Base-by-base conservation (phyloP, 2,888 invertebrate species). In the Cephus runcator region DNA sequence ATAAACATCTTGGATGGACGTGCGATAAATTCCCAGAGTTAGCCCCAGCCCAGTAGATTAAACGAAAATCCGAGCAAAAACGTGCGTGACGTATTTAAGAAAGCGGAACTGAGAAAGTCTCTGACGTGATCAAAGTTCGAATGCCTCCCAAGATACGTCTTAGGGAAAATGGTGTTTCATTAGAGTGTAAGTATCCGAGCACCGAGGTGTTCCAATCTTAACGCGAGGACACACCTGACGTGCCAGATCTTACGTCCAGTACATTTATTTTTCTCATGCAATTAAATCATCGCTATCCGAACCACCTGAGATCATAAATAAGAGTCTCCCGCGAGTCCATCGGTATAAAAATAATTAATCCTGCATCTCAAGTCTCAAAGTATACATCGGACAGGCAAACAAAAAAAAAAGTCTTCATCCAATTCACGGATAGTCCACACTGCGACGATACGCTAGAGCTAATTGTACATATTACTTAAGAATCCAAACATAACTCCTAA, bases 351-450 rank as follows among this genome's bases (percentile, higher is more conserved):
- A 71, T 71, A 71, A 33, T 31, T 4, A 34, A 31, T 71, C 33
- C 71, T 12, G 9, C 71, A 23, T 23, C 33, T 3, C 71, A 9
- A 56, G 23, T 23, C 56, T 56, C 56, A 56, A 56, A 56, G 56
- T 56, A 56, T 2, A 23, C 9, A 56, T 73, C 75, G 75, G 33
- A 78, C 69, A 69, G 30, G 77, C 77, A 73, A 77, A 75, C 77
- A 73, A 77, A 75, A 75, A 74, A 76, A 34, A 69, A 76, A n/a
- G 9, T 56, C 23, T 23, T 23, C 23, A 23, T 2, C 56, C 15
- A 56, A 56, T 56, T 56, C 23, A 23, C 56, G 56, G 9, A 2
- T 56, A 56, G 9, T 23, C 9, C 23, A 23, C 56, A 56, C 23
- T 9, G 23, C 23, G 23, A 23, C 56, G 56, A 56, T 2, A 23